These are phyloP conservation scores for Thera obeliscata DNA, from an alignment of 2,888 invertebrate species.

Conservation along the genomic window DNA sequence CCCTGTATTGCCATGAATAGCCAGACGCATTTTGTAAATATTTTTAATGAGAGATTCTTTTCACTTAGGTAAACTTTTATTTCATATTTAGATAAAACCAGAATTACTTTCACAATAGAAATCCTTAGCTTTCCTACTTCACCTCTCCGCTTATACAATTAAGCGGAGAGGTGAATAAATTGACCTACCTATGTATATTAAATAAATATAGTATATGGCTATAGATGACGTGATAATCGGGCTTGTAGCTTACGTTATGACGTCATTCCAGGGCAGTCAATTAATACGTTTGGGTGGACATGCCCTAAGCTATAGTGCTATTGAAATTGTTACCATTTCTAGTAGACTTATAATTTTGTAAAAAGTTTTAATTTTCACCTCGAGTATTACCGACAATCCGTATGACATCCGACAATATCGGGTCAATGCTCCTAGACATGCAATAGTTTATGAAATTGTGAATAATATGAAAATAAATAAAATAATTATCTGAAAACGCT, in stretches of 20 bases:
- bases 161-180: too few species aligned
- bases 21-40: too few species aligned
- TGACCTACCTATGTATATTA: background rate
- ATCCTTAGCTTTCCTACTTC: too few species aligned
- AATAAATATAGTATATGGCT: background rate
- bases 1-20: too few species aligned
- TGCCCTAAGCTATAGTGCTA: background rate
- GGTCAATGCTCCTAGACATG: constrained; percentile 39
- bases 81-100: too few species aligned
- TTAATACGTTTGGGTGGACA: background rate
- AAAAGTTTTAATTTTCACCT: background rate
- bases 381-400: constrained; percentile 14
- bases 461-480: constrained; percentile 54
- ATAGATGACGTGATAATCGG: background rate
- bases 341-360: background rate
- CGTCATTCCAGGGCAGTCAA: background rate
- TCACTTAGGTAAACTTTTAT: too few species aligned
- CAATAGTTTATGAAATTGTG: constrained; percentile 58
- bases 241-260: background rate
- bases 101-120: too few species aligned
- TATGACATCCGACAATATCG: background rate
- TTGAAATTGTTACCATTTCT: constrained; percentile 11
- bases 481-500: constrained; percentile 49
- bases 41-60: too few species aligned
- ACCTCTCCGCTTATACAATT: too few species aligned